Evolutionary conservation across 2,888 invertebrate genomes (phyloP), one percentile per base, ranked within the genome.

Genomic region (Drosophila suboccidentalis): DNA sequence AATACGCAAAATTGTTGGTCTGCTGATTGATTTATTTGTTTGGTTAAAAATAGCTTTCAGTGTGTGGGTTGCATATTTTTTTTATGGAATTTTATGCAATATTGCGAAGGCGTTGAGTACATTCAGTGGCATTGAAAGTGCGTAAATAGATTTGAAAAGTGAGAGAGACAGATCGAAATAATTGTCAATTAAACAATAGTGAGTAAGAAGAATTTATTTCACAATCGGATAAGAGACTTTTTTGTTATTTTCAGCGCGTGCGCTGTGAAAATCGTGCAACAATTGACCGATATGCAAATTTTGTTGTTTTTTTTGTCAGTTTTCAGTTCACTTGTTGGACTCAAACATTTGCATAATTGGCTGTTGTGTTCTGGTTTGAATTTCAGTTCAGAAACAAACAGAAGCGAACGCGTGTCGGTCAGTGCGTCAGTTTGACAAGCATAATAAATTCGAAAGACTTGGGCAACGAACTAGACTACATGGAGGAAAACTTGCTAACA

Each of bases 261-360:
- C 68, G 63, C 53, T 17, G 47, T 43, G 19, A 54, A 61, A 75
- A 59, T 83, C 83, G 83, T 88, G 89, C 81, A 68, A 69, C 89
- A 88, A 83, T 83, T 86, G 83, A 83, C 83, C 83, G 83, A 86
- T 80, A 83, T 88, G 89, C 83, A 86, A 86, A 83, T 85, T 50
- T 26, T 19, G 19, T 22, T 63, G 39, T 64, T 85, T 53, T 64
- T 46, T 36, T 60, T 61, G 62, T 46, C 44, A 36, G 50, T 68
- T 78, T 73, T 49, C 68, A 58, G 68, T 64, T 78, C 73, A 86
- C 84, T 70, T 68, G 70, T 71, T 49, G 49, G 72, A 58, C 57
- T 19, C 36, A 2, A 19, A 68, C 61, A 84, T 83, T 88, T 88
- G 75, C 83, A 88, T 83, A 88, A 88, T 83, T 83, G 83, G 87